Base-by-base conservation (phyloP, 2,888 invertebrate genomes). In the Tiliacea citrago region DNA sequence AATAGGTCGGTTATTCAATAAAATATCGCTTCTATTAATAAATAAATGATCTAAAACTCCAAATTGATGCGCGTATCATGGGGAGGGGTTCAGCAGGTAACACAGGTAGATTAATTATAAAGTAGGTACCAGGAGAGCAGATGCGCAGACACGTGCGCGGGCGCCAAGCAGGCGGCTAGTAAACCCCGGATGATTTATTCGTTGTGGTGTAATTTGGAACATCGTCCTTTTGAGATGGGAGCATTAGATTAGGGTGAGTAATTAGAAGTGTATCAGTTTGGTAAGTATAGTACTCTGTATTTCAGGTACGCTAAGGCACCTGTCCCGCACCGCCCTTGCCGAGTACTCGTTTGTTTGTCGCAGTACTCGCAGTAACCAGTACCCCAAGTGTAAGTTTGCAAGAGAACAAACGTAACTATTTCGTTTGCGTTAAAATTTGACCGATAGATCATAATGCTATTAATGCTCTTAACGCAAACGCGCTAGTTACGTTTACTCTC, bases 101-200 rank as follows among this genome's bases (percentile, higher is more conserved):
- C 92, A 92, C 92, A 92, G 93, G 92, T 92, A 92, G 86, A 87
- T 87, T 92, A 91, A 93, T 91, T 90, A 89, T 75, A 62, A 84
- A 63, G 79, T 42, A 42, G 42, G 42, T 72, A 63, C 66, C 39
- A 67, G 72, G 86, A 81, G 80, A 90, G 93, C 95, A 95, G 95
- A 94, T 95, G 95, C 87, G 86, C 45, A 63, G 89, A 90, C 95
- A 93, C 94, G 95, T 93, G 79, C 82, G 87, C 79, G 75, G 84
- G 67, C 77, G 80, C 74, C 73, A 21, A 16, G 67, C 67, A 39
- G 68, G 42, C 78, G 71, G 75, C 42, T 75, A 66, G 45, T 73
- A 35, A 57, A 60, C 73, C 61, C 72, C 35, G 58, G 72, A 79
- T 87, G 71, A 87, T 84, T 88, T 81, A 86, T 82, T 68, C 68